These are phyloP conservation scores for Poeciliopsis infans DNA, from an alignment of 2,797 vertebrate genomes.

Conservation along the genomic window DNA sequence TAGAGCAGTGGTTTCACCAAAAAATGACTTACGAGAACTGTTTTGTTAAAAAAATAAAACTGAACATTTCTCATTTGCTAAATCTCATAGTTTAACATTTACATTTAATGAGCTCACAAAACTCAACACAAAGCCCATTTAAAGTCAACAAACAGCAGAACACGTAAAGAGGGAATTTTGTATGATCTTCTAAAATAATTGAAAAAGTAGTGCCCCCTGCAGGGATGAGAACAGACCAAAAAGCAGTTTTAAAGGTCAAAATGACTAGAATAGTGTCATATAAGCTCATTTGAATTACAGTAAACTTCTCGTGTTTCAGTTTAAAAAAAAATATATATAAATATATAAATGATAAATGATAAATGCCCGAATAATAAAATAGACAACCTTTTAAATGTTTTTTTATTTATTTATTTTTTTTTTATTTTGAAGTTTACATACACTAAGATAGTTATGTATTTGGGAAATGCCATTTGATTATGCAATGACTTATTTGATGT, in stretches of 20 bases:
- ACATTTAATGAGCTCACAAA: slow-evolving; percentile 1
- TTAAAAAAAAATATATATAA: background rate
- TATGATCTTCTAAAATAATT: background rate
- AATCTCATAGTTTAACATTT: slow-evolving; percentile 1
- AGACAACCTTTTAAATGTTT: background rate
- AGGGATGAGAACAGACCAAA: background rate
- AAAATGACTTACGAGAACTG: background rate
- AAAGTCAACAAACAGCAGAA: background rate
- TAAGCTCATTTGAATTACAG: background rate
- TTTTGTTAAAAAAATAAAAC: background rate
- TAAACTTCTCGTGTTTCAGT: background rate
- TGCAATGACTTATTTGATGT: background rate
- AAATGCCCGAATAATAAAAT: background rate
- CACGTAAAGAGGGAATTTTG: background rate
- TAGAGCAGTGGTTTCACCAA: background rate
- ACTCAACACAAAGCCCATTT: background rate
- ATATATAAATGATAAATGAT: background rate
- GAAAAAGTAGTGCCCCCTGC: background rate
- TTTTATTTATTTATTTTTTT: background rate
- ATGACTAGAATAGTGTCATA: background rate
- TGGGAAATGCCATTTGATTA: background rate
- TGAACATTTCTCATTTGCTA: background rate
- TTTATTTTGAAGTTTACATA: background rate
- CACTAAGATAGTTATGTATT: background rate
- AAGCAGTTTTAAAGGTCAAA: background rate